A percentile compares a stretch with the other conserved stretches of the same genome.
phyloP scores from a whole-genome alignment of 2,797 vertebrate species.

The Champsocephalus gunnari region DNA sequence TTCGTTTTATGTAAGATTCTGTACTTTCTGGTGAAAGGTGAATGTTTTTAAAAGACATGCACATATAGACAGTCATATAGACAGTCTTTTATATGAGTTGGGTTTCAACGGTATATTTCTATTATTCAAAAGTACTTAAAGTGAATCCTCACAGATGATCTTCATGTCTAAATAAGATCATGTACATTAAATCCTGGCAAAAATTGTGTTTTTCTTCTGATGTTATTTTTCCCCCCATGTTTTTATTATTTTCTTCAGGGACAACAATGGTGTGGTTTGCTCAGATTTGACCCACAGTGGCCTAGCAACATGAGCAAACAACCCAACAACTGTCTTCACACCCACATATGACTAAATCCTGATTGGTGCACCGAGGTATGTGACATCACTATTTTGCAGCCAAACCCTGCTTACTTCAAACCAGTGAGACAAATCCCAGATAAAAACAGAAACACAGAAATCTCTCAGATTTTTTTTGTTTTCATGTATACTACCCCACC shows the following conservation, averaged over 20 bases:
- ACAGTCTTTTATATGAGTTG: neutral
- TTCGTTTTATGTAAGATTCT: neutral
- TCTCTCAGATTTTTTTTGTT: neutral
- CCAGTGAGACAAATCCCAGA: neutral
- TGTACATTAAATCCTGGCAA: too few relatives aligned
- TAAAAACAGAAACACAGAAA: neutral
- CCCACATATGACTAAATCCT: neutral
- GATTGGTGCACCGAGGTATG: neutral
- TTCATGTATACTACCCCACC: neutral
- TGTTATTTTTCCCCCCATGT: too few relatives aligned
- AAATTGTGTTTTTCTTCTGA: too few relatives aligned
- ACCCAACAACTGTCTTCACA: neutral
- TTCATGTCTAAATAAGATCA: neutral
- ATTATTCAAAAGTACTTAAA: neutral
- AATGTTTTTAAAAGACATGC: neutral
- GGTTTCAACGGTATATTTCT: neutral
- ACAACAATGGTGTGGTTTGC: neutral
- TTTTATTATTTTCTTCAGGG: too few relatives aligned
- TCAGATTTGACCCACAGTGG: neutral
- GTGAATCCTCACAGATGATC: neutral
- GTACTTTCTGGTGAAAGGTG: neutral
- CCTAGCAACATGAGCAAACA: neutral
- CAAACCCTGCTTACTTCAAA: neutral
- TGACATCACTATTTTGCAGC: neutral
- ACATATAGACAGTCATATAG: neutral